Percentiles rank a stretch among this genome's conserved stretches.
phyloP scores from a whole-genome alignment of 2,113 vertebrate genomes.

The Haemorhous mexicanus region DNA sequence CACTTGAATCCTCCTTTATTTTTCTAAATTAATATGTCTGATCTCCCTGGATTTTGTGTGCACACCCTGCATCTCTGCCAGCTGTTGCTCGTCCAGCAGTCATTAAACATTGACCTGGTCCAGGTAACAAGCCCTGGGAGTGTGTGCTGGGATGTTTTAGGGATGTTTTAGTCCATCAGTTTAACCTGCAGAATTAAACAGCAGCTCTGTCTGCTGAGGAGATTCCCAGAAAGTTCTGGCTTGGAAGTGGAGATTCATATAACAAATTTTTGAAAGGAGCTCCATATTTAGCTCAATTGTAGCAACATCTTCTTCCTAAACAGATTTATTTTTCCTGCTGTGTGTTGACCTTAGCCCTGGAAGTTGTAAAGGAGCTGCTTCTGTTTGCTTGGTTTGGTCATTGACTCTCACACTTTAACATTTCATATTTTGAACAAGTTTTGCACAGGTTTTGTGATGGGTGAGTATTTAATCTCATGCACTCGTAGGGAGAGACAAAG shows the following conservation, averaged over 20 bases:
- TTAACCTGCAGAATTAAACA: fast-evolving
- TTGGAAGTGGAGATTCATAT: not conserved
- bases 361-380: not conserved
- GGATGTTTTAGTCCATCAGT: not conserved
- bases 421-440: not conserved
- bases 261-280: not conserved
- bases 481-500: not conserved
- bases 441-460: fast-evolving
- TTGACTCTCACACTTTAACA: not conserved
- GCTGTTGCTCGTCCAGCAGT: not conserved
- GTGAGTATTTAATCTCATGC: not conserved
- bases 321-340: fast-evolving
- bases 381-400: not conserved
- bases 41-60: not conserved
- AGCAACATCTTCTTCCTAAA: not conserved
- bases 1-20: not conserved
- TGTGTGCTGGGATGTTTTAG: not conserved
- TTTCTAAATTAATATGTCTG: not conserved
- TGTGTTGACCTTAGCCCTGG: not conserved
- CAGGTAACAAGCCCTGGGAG: not conserved
- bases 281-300: not conserved
- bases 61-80: not conserved
- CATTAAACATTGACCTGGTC: not conserved
- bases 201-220: not conserved
- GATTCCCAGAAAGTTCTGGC: not conserved